Evolutionary conservation across 2,113 vertebrate species (phyloP), one percentile per base, ranked within the genome.

Genomic region (Hemibagrus wyckioides): DNA sequence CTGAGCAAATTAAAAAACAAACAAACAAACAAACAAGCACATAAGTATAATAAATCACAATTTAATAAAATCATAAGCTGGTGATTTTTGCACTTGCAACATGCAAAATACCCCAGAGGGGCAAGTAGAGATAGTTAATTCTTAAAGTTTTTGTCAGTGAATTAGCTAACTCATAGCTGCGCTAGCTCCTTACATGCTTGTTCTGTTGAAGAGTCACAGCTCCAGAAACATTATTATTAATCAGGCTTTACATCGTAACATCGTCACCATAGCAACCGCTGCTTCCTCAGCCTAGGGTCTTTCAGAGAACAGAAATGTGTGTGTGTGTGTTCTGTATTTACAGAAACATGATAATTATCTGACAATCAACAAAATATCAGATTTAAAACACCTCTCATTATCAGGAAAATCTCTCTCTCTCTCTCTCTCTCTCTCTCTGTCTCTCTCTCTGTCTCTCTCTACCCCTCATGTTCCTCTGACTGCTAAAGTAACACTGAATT

Each of bases 401-500:
- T 23, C 54, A 4, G 14, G 54, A 56, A 56, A 56, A 56, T 63
- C 0, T 63, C 59, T 13, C 2, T 28, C 59, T 63, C 2, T 2
- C 65, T 33, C 1, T 67, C 14, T 33, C 0, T 21, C 7, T 36
- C 1, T 39, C 67, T 8, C 17, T 39, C 19, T 33, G 13, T 69
- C 14, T 6, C 65, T 21, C 33, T 8, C 67, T 7, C 17, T 71
- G 33, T 71, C 17, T 39, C n/a, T 73, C 2, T 41, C 36, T 25
- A 36, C 8, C 17, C n/a, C n/a, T n/a, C n/a, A n/a, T n/a, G 9
- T 71, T 11, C 3, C 19, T 39, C 19, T 41, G 8, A 67, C 6
- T 41, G 86, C 7, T 88, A 88, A 93, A 91, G 80, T 87, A 84
- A 92, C 88, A 89, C 92, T 90, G 85, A 93, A 90, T 93, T 92